Percentiles rank a stretch among this genome's conserved stretches.
Evolutionary conservation across 2,113 vertebrate species (phyloP).

Genomic region (Ornithorhynchus anatinus): DNA sequence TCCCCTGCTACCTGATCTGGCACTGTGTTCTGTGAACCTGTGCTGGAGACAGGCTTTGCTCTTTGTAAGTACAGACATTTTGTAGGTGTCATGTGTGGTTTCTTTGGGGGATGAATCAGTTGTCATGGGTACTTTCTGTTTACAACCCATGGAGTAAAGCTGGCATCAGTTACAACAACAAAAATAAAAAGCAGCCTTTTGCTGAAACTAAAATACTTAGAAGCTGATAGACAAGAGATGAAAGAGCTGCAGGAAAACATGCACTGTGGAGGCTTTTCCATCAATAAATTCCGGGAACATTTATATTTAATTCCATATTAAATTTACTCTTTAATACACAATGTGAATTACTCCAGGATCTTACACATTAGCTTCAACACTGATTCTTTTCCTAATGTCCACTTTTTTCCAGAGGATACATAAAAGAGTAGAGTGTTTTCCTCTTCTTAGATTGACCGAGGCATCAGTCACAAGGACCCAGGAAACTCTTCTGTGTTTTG

Average conservation of each 20-base stretch:
- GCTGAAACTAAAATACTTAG: constrained; percentile 44
- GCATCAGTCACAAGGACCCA: too few species aligned
- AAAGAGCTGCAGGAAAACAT: constrained; percentile 21
- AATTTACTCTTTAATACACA: too few species aligned
- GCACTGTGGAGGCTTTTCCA: neutral
- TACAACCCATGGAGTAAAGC: constrained; percentile 8
- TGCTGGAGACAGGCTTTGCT: constrained; percentile 10
- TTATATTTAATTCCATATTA: too few species aligned
- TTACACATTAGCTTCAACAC: too few species aligned
- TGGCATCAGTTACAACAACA: constrained; percentile 26
- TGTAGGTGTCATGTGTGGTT: neutral
- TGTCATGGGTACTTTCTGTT: constrained; percentile 43
- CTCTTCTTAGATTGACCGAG: too few species aligned
- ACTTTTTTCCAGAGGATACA: too few species aligned
- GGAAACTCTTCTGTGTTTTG: too few species aligned
- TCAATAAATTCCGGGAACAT: too few species aligned
- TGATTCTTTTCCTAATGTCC: too few species aligned
- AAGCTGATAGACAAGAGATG: constrained; percentile 17
- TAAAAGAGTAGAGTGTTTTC: too few species aligned
- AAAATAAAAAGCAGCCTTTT: neutral
- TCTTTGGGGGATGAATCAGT: constrained; percentile 28
- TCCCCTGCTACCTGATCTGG: constrained; percentile 13
- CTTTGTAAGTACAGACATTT: constrained; percentile 29
- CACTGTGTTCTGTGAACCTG: constrained; percentile 16
- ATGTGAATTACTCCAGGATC: too few species aligned